phyloP scores from a whole-genome alignment of 2,888 invertebrate species.

The Camponotus fellah region DNA sequence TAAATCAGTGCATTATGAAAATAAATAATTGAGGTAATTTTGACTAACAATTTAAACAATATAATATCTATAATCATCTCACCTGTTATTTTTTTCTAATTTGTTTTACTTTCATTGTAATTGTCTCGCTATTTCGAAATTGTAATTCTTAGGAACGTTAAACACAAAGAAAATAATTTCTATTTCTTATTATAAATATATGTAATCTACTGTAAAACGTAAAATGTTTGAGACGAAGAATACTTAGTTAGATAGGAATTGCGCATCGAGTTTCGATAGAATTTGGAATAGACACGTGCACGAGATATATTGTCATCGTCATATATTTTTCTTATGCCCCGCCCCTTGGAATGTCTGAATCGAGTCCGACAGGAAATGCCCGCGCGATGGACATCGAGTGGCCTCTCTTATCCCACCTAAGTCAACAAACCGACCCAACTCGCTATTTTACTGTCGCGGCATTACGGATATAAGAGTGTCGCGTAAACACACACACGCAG shows the following conservation, averaged over 20 bases:
- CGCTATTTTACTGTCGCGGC: conserved; percentile 67
- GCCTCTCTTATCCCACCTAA: conserved; percentile 73
- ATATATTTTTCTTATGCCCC: conserved; percentile 22
- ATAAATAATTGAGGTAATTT: not conserved
- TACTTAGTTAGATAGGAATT: not conserved
- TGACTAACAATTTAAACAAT: not conserved
- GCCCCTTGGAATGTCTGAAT: conserved; percentile 66
- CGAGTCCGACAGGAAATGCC: conserved; percentile 65
- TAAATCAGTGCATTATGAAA: not conserved
- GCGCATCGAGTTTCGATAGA: not conserved
- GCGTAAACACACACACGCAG: conserved; percentile 70
- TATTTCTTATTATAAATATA: not conserved
- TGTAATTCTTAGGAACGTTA: not conserved
- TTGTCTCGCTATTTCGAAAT: not conserved
- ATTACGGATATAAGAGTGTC: conserved; percentile 63
- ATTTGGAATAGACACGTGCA: conserved; percentile 8
- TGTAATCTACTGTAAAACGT: not conserved
- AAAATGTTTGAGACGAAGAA: not conserved
- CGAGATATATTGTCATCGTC: not conserved
- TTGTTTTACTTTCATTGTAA: not conserved
- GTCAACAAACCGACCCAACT: conserved; percentile 68
- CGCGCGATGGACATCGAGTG: conserved; percentile 72
- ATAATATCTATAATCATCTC: not conserved
- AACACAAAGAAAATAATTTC: not conserved
- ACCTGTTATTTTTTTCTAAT: not conserved